Conservation (phyloP, 2,888 invertebrate genomes). For the Tetheella fluctuosa region DNA sequence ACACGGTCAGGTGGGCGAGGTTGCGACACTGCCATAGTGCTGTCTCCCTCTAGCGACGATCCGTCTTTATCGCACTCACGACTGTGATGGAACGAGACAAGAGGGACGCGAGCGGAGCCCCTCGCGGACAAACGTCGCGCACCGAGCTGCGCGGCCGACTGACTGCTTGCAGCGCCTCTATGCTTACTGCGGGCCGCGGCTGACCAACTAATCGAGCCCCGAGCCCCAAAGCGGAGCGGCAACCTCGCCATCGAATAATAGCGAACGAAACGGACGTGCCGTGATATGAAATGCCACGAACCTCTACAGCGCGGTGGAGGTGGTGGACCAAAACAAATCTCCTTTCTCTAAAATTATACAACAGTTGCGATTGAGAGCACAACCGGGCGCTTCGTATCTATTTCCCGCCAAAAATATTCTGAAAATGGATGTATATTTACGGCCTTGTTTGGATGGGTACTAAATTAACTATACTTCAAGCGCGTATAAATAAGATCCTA, state of each 20-base stretch:
- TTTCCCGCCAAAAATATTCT: slow-evolving; percentile 57
- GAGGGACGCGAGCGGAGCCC: slow-evolving; percentile 67
- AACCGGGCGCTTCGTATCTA: slow-evolving; percentile 47
- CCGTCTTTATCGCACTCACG: slow-evolving; percentile 69
- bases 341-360: slow-evolving; percentile 83
- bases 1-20: slow-evolving; percentile 85
- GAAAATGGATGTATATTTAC: slow-evolving; percentile 5
- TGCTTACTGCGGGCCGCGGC: slow-evolving; percentile 49
- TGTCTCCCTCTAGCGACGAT: slow-evolving; percentile 55
- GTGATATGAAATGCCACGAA: slow-evolving; percentile 78
- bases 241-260: slow-evolving; percentile 74
- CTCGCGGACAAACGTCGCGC: slow-evolving; percentile 81
- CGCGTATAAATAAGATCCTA: neutral
- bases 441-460: slow-evolving; percentile 1
- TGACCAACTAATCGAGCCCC: slow-evolving; percentile 62
- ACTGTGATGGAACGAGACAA: slow-evolving; percentile 40
- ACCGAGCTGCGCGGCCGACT: slow-evolving; percentile 83
- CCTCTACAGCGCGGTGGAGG: slow-evolving; percentile 58
- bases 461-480: neutral
- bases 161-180: slow-evolving; percentile 66
- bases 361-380: slow-evolving; percentile 65
- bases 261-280: slow-evolving; percentile 73
- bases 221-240: slow-evolving; percentile 63
- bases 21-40: slow-evolving; percentile 80
- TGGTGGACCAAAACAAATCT: slow-evolving; percentile 82